phyloP scores from a whole-genome alignment of 2,888 invertebrate genomes.

The Chirona hameri region DNA sequence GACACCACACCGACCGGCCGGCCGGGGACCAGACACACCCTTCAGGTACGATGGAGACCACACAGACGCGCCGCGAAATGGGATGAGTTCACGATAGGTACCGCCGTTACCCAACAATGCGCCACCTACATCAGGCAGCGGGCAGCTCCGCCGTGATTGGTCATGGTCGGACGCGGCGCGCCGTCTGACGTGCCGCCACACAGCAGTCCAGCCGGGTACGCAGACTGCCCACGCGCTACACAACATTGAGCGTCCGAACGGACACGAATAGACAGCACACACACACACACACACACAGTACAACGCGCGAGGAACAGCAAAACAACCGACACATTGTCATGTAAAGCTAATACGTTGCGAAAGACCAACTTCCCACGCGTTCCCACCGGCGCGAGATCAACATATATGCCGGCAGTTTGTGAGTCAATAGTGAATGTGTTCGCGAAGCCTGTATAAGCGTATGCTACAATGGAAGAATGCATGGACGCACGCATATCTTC shows the following conservation, averaged over 20 bases:
- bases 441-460: neutral
- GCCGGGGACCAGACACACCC: neutral
- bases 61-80: no score
- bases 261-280: no score
- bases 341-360: neutral
- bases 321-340: neutral
- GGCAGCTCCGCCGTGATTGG: neutral
- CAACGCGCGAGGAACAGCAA: neutral
- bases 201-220: no score
- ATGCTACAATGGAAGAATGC: neutral
- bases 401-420: neutral
- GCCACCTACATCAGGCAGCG: no score
- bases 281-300: neutral
- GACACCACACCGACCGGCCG: neutral
- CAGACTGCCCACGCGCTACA: neutral
- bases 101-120: neutral
- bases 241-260: constrained; percentile 1
- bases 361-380: neutral
- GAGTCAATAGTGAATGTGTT: neutral
- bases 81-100: neutral
- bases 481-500: neutral
- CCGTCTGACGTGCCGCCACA: no score
- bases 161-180: neutral
- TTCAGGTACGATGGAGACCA: no score
- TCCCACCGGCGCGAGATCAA: neutral